These are phyloP conservation scores for Laothoe populi DNA, from an alignment of 2,888 invertebrate species.

Conservation along the genomic window DNA sequence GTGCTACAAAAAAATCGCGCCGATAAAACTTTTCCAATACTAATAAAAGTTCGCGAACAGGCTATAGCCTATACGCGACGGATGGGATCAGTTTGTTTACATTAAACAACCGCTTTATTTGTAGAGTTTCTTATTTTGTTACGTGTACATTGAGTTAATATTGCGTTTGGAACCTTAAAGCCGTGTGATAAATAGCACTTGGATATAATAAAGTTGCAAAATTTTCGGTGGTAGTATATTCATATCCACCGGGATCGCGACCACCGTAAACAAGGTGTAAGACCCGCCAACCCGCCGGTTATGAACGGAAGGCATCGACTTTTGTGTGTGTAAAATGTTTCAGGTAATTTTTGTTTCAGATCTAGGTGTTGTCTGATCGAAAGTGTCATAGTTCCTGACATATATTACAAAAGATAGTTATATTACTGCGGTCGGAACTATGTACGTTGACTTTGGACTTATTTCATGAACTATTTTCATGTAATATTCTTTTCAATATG, in stretches of 20 bases:
- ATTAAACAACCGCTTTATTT: conserved; percentile 28
- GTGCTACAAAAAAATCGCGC: conserved; percentile 42
- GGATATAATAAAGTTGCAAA: background rate
- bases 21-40: conserved; percentile 56
- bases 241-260: background rate
- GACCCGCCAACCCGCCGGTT: too few species aligned
- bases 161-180: conserved; percentile 3
- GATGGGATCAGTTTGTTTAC: conserved; percentile 32
- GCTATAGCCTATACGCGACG: conserved; percentile 36
- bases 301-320: too few species aligned
- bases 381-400: too few species aligned
- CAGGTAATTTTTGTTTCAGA: too few species aligned
- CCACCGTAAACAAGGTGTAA: too few species aligned
- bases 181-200: background rate
- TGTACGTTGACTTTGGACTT: too few species aligned
- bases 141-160: conserved; percentile 3
- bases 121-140: conserved; percentile 21
- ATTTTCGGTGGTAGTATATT: background rate
- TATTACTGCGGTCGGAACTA: too few species aligned
- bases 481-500: background rate
- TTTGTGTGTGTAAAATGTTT: too few species aligned
- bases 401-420: too few species aligned
- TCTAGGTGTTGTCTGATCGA: too few species aligned
- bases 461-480: too few species aligned
- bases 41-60: conserved; percentile 54